These are phyloP conservation scores for Elgaria multicarinata DNA, from an alignment of 2,113 vertebrate genomes.

Conservation along the genomic window DNA sequence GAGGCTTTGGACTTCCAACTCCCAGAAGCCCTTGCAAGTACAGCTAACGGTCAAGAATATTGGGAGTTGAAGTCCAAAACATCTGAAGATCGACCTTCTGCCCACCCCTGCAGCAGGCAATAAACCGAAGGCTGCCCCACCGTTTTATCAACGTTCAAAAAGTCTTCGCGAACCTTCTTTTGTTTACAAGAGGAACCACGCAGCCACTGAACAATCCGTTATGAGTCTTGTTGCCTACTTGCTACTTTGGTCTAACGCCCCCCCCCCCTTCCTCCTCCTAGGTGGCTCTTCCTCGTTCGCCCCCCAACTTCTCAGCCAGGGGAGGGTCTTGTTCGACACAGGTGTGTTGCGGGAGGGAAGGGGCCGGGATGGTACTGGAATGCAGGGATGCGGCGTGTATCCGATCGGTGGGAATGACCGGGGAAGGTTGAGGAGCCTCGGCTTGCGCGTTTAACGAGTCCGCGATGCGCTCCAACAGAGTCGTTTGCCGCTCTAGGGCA, in stretches of 20 bases:
- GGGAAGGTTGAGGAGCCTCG: not conserved
- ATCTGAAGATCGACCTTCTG: no score
- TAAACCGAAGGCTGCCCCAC: not conserved
- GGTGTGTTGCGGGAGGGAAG: not conserved
- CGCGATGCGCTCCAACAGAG: slow-evolving; percentile 8
- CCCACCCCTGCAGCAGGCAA: no score
- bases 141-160: not conserved
- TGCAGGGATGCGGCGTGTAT: not conserved
- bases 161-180: not conserved
- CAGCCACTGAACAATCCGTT: not conserved
- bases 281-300: not conserved
- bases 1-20: no score
- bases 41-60: no score
- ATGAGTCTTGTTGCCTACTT: not conserved
- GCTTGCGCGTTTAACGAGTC: not conserved
- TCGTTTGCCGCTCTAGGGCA: slow-evolving; percentile 9
- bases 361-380: not conserved
- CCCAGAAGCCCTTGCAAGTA: no score
- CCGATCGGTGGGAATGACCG: not conserved
- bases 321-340: not conserved
- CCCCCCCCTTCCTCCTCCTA: not conserved
- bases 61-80: no score
- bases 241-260: not conserved
- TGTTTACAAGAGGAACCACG: not conserved
- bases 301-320: not conserved